These are phyloP conservation scores for Schrankia costaestrigalis DNA, from an alignment of 2,888 invertebrate species.

Conservation along the genomic window DNA sequence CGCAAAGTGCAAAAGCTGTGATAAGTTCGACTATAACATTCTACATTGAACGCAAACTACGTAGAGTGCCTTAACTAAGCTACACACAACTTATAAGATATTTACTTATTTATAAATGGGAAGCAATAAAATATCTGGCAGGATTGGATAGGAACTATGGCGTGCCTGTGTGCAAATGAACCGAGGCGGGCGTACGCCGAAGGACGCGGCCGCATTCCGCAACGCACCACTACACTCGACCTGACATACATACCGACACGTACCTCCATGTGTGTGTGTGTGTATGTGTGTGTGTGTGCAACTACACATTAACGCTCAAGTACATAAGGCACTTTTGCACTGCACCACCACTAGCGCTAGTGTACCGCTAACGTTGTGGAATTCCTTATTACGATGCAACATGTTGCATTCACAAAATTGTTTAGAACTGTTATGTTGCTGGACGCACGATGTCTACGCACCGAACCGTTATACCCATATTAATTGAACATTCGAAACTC, in stretches of 20 bases:
- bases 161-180: conserved; percentile 75
- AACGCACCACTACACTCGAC: conserved; percentile 61
- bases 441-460: conserved; percentile 34
- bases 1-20: too few species aligned
- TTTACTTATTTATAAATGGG: conserved; percentile 63
- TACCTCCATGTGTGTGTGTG: conserved; percentile 42
- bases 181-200: conserved; percentile 67
- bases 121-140: conserved; percentile 61
- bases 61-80: too few species aligned
- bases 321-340: conserved; percentile 62
- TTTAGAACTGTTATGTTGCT: conserved; percentile 37
- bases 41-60: too few species aligned
- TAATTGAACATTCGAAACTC: conserved; percentile 13
- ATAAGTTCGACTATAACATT: too few species aligned
- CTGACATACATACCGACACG: conserved; percentile 72
- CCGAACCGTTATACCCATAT: conserved; percentile 35
- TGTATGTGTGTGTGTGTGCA: conserved; percentile 45
- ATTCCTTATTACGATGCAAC: conserved; percentile 62
- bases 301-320: conserved; percentile 51
- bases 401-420: conserved; percentile 53
- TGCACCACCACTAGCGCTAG: conserved; percentile 43
- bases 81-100: too few species aligned
- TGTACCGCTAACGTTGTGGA: conserved; percentile 56
- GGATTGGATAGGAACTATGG: conserved; percentile 51
- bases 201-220: conserved; percentile 79